Percentiles rank a stretch among this genome's conserved stretches.
Evolutionary conservation across 2,888 invertebrate species (phyloP).

Genomic region (Conistra vaccinii): DNA sequence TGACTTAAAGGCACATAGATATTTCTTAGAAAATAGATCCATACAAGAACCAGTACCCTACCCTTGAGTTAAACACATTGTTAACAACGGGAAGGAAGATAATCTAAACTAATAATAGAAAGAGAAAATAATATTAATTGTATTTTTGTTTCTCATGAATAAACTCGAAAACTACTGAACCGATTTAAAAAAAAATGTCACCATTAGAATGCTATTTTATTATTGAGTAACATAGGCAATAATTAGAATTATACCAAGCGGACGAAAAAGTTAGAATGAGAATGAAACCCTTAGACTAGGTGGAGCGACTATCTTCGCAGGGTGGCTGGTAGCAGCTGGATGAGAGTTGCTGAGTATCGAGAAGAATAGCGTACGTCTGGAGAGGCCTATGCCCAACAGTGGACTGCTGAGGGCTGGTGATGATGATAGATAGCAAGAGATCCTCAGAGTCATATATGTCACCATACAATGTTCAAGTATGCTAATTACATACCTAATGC

Average conservation of each 20-base stretch:
- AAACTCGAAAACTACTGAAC: no score
- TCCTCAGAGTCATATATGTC: neutral
- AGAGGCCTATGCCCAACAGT: neutral
- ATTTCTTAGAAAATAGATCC: neutral
- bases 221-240: no score
- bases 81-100: neutral
- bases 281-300: neutral
- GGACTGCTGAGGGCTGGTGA: neutral
- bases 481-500: no score
- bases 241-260: no score
- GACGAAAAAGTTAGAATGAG: neutral
- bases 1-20: neutral
- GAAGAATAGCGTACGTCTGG: neutral
- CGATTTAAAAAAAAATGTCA: no score
- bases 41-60: no score
- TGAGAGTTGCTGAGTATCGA: neutral
- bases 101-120: no score
- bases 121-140: no score
- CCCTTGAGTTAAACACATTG: neutral
- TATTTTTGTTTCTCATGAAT: no score
- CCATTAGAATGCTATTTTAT: no score
- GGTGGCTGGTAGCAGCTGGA: neutral
- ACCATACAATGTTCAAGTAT: no score
- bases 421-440: neutral
- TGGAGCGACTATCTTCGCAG: neutral